phyloP scores from a whole-genome alignment of 2,888 invertebrate genomes.

The Leucophenga montana region DNA sequence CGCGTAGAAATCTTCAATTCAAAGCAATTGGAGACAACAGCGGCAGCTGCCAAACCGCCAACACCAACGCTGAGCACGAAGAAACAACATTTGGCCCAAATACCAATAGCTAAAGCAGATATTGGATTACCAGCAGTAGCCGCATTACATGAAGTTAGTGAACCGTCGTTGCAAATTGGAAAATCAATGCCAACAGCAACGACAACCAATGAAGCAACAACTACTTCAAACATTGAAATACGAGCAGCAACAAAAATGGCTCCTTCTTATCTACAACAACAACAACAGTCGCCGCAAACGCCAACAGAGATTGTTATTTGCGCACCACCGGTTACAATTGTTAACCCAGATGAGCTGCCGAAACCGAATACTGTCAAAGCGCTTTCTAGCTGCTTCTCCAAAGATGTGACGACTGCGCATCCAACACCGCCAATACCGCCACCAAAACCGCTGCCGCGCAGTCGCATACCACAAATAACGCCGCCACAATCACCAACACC shows the following conservation, averaged over 20 bases:
- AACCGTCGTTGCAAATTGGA: slow-evolving; percentile 27
- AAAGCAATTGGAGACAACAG: slow-evolving; percentile 51
- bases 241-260: slow-evolving; percentile 23
- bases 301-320: slow-evolving; percentile 59
- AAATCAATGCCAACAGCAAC: slow-evolving; percentile 75
- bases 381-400: slow-evolving; percentile 62
- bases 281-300: slow-evolving; percentile 40
- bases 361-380: slow-evolving; percentile 68
- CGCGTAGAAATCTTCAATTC: slow-evolving; percentile 71
- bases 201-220: slow-evolving; percentile 38
- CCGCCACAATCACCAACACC: slow-evolving; percentile 58
- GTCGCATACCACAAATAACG: slow-evolving; percentile 64
- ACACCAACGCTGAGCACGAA: slow-evolving; percentile 55
- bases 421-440: slow-evolving; percentile 35
- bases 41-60: slow-evolving; percentile 46
- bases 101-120: slow-evolving; percentile 30
- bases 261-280: slow-evolving; percentile 26
- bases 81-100: slow-evolving; percentile 47
- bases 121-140: slow-evolving; percentile 34
- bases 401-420: slow-evolving; percentile 31
- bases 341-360: slow-evolving; percentile 65
- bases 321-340: slow-evolving; percentile 63
- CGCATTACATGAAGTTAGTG: slow-evolving; percentile 38
- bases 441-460: slow-evolving; percentile 56
- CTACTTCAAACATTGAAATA: not conserved